Evolutionary conservation across 2,888 invertebrate species (phyloP), one percentile per base, ranked within the genome.

Genomic region (Conops quadrifasciatus): DNA sequence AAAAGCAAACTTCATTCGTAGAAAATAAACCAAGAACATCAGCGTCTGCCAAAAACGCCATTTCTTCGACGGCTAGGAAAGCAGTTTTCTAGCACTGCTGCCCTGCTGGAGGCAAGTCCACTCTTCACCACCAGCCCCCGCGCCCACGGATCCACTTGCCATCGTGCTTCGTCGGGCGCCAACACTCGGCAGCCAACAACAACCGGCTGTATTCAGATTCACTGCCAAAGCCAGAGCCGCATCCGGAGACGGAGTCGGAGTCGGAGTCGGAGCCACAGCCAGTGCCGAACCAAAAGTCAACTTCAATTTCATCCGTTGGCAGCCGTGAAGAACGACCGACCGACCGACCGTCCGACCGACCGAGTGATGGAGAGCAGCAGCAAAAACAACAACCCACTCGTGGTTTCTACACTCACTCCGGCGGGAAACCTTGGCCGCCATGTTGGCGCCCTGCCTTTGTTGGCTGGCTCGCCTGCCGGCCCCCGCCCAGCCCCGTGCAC

Each of bases 81-180:
- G 36, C 26, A 60, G 51, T 60, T 66, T 49, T 47, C 59, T 5
- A 71, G 70, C 64, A 43, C 70, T 71, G 65, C 59, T 71, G 65
- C 63, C 70, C 70, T 71, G 51, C 45, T 65, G 65, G 65, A 65
- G 59, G 21, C 47, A 70, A 70, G 45, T 65, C 56, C 65, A 65
- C 65, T 65, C 63, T 45, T 53, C 49, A 30, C 62, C 2, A 49
- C 49, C 2, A 49, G 11, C 49, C 49, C 3, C 15, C 19, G n/a
- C 15, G 49, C n/a, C 15, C n/a, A 19, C n/a, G 53, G 11, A 53
- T n/a, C 7, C 16, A 15, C 26, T 58, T 1, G 4, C 24, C 26
- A 53, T 53, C 13, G 36, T 36, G 9, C 26, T 16, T 2, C 58
- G 15, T 58, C 26, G 15, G 4, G 13, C 28, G 15, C 58, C 58